phyloP scores from a whole-genome alignment of 1,140 invertebrate species.

The Lamellibrachia luymesi region DNA sequence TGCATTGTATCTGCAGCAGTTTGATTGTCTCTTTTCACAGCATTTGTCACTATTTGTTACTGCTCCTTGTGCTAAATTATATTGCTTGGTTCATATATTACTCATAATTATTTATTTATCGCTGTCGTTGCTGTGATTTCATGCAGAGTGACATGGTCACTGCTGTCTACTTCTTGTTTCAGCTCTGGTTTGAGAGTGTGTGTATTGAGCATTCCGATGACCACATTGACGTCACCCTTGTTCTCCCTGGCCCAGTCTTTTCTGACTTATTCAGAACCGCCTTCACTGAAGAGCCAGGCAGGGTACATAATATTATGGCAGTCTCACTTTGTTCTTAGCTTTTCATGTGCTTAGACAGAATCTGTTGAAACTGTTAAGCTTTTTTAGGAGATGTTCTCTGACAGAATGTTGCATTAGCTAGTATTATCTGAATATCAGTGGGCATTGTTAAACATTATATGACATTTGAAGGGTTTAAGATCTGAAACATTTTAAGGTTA shows the following conservation, averaged over 20 bases:
- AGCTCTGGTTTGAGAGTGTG: conserved; percentile 73
- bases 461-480: no score
- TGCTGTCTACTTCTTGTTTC: conserved; percentile 34
- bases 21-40: neutral
- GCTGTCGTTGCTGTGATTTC: neutral
- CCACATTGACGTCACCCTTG: conserved; percentile 68
- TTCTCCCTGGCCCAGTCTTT: conserved; percentile 75
- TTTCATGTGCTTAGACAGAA: neutral
- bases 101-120: conserved; percentile 1
- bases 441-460: no score
- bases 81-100: neutral
- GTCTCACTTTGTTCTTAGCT: neutral
- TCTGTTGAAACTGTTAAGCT: neutral
- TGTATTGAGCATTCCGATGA: conserved; percentile 65
- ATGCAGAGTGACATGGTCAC: no score
- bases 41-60: neutral
- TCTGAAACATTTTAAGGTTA: no score
- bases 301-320: conserved; percentile 55
- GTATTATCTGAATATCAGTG: no score
- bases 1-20: no score
- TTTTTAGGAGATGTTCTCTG: neutral
- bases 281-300: conserved; percentile 67
- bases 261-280: conserved; percentile 71
- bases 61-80: neutral
- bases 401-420: no score